A percentile compares a stretch with the other conserved stretches of the same genome.
phyloP scores from a whole-genome alignment of 2,888 invertebrate species.

The Andrena fulva region DNA sequence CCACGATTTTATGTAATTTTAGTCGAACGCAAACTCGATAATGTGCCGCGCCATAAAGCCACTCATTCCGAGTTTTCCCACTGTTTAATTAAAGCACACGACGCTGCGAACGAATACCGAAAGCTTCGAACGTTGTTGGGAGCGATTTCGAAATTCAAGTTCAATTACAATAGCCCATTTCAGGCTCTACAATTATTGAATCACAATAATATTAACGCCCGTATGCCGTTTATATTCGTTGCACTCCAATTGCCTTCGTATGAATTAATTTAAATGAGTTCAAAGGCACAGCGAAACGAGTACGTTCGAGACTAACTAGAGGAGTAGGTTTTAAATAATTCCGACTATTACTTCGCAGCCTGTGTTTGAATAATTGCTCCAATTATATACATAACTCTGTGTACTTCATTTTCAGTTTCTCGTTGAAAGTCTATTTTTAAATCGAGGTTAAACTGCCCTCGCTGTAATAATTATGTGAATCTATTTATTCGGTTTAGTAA shows the following conservation, averaged over 20 bases:
- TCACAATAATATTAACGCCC: neutral
- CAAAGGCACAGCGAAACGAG: neutral
- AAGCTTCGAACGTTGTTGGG: neutral
- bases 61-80: constrained; percentile 40
- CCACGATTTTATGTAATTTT: constrained; percentile 52
- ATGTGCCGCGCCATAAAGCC: constrained; percentile 40
- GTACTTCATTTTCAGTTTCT: too few relatives aligned
- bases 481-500: too few relatives aligned
- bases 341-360: neutral
- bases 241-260: neutral
- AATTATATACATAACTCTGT: neutral
- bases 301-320: neutral
- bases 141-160: neutral
- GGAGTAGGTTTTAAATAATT: neutral
- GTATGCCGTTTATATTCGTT: neutral
- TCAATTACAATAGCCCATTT: constrained; percentile 1
- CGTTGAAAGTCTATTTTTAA: too few relatives aligned
- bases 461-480: too few relatives aligned
- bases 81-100: constrained; percentile 41
- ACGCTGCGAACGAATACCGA: constrained; percentile 10
- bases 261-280: neutral
- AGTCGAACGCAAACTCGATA: constrained; percentile 55
- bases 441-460: too few relatives aligned
- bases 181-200: neutral
- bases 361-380: neutral